A percentile compares a stretch with the other conserved stretches of the same genome.
phyloP scores from a whole-genome alignment of 2,888 invertebrate genomes.

The Podotricha telesiphe region DNA sequence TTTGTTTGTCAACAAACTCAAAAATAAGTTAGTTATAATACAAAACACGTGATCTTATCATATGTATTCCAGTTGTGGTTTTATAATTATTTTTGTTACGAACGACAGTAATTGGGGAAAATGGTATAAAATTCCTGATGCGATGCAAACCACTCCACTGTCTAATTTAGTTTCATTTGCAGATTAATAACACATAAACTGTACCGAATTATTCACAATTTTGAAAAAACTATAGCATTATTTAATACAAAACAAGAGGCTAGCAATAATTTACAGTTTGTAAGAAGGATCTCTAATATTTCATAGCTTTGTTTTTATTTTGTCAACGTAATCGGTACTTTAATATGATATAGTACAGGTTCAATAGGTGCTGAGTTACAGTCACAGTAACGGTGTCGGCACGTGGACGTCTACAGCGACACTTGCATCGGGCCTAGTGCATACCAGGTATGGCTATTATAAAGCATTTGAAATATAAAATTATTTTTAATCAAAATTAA shows the following conservation, averaged over 20 bases:
- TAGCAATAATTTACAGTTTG: too few relatives aligned
- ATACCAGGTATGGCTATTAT: constrained; percentile 7
- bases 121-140: background rate
- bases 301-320: constrained; percentile 4
- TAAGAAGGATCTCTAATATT: constrained; percentile 11
- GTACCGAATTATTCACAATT: too few relatives aligned
- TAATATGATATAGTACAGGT: constrained; percentile 16
- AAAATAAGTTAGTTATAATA: background rate
- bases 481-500: too few relatives aligned
- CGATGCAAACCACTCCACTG: background rate
- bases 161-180: background rate
- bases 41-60: background rate
- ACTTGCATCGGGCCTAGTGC: background rate
- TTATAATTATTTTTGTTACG: background rate
- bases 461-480: background rate
- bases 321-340: constrained; percentile 2
- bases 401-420: constrained; percentile 10
- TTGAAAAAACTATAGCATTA: background rate
- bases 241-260: background rate
- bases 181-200: background rate
- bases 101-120: background rate
- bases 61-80: background rate
- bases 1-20: background rate
- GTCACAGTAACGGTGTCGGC: constrained; percentile 18
- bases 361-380: constrained; percentile 20